Base-by-base conservation (phyloP, 1,140 invertebrate genomes). In the Micrasema minimum region DNA sequence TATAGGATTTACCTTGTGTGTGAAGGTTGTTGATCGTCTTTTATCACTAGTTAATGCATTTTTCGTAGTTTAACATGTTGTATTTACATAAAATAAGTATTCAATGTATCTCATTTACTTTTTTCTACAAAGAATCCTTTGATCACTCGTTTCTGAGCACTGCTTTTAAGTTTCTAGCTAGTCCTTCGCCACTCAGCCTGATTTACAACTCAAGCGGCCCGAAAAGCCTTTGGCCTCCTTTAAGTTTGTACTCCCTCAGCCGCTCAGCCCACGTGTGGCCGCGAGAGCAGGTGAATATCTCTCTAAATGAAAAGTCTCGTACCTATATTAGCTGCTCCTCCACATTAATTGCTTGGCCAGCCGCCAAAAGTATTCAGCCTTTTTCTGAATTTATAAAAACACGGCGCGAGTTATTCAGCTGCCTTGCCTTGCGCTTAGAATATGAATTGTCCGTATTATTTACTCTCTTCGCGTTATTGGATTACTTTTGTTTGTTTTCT, bases 361-460 rank as follows among this genome's bases (percentile, higher is more conserved):
- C 68, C 41, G 68, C 68, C 68, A 62, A 57, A 53, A 50, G 16
- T 14, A 1, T 37, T 51, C n/a, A 35, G 9, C 41, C 35, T 59
- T 62, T 62, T 62, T 51, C 45, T 23, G n/a, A 59, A 35, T 71
- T 55, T 65, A 65, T 71, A 71, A 71, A 65, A 69, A 65, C 69
- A 64, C 45, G 11, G 57, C 43, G 43, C 68, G 53, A 23, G 20
- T 31, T n/a, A 41, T 48, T 16, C 71, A 69, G 66, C 59, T 72
- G 66, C 26, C 14, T 18, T 14, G 7, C n/a, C 20, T 20, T 43
- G 59, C 66, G 66, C n/a, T 57, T 41, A 12, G 71, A 72, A 72
- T 72, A 69, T 64, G 71, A 72, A 72, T 72, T 26, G 38, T 64
- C 71, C 51, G 45, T 68, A 72, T 72, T 72, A 72, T 72, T 68